Conservation (phyloP, 2,888 invertebrate genomes). For the Periphyllus acericola region DNA sequence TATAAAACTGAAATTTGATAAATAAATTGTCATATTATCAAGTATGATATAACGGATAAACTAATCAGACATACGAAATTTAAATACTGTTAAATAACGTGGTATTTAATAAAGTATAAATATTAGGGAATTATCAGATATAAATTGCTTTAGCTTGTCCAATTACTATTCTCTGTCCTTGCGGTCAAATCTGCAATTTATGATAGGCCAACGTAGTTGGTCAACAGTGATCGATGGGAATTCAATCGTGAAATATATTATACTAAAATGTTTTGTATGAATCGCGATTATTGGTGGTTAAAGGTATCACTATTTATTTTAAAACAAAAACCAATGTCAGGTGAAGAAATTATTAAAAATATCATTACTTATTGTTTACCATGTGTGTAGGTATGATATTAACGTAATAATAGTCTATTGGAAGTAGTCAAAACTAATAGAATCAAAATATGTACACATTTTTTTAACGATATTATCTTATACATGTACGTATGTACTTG, state of each 20-base stretch:
- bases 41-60: too few relatives aligned
- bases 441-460: slow-evolving; percentile 1
- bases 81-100: too few relatives aligned
- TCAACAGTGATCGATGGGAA: slow-evolving; percentile 10
- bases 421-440: not conserved
- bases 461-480: not conserved
- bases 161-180: not conserved
- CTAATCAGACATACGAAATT: too few relatives aligned
- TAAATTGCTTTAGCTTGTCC: not conserved
- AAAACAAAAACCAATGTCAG: not conserved
- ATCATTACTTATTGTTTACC: too few relatives aligned
- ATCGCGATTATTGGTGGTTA: not conserved
- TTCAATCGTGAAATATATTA: not conserved
- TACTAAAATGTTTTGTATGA: not conserved
- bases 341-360: too few relatives aligned
- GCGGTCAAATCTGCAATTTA: not conserved
- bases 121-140: not conserved
- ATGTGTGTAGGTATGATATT: too few relatives aligned
- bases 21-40: too few relatives aligned
- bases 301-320: not conserved
- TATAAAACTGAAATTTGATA: too few relatives aligned
- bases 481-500: not conserved
- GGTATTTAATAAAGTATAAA: too few relatives aligned
- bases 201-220: slow-evolving; percentile 5
- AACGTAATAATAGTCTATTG: not conserved